Evolutionary conservation across 2,888 invertebrate species (phyloP).

Genomic region (Dolichomitus sp.): DNA sequence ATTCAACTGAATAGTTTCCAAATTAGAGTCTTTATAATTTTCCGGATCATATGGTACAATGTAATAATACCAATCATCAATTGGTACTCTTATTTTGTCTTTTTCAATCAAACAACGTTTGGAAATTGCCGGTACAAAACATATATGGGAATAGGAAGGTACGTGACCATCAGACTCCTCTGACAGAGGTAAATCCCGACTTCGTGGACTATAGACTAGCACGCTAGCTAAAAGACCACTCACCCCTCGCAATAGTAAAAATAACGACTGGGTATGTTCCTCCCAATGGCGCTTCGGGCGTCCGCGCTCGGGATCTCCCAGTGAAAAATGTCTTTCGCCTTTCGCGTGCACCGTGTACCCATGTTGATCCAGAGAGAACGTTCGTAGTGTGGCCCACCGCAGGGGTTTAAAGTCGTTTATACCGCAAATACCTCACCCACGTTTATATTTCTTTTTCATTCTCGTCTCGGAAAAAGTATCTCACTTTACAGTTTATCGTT

Average conservation of each 20-base stretch:
- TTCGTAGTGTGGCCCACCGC: neutral
- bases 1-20: too few species aligned
- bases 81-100: too few species aligned
- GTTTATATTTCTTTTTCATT: slow-evolving; percentile 68
- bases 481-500: slow-evolving; percentile 47
- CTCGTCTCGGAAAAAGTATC: slow-evolving; percentile 36
- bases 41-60: too few species aligned
- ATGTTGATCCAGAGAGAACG: neutral
- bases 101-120: neutral
- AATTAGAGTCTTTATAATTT: too few species aligned
- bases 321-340: slow-evolving; percentile 18
- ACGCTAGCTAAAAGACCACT: slow-evolving; percentile 1
- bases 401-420: slow-evolving; percentile 45
- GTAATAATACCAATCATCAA: too few species aligned
- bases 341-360: neutral
- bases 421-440: slow-evolving; percentile 31
- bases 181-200: neutral
- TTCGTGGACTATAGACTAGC: neutral
- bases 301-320: neutral
- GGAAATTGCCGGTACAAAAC: neutral
- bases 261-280: slow-evolving; percentile 4
- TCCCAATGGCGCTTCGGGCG: neutral
- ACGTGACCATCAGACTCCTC: neutral
- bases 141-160: neutral
- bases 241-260: neutral